A percentile compares a stretch with the other conserved stretches of the same genome.
Conservation (phyloP, 1,140 invertebrate species). For the Heliconius hewitsoni region DNA sequence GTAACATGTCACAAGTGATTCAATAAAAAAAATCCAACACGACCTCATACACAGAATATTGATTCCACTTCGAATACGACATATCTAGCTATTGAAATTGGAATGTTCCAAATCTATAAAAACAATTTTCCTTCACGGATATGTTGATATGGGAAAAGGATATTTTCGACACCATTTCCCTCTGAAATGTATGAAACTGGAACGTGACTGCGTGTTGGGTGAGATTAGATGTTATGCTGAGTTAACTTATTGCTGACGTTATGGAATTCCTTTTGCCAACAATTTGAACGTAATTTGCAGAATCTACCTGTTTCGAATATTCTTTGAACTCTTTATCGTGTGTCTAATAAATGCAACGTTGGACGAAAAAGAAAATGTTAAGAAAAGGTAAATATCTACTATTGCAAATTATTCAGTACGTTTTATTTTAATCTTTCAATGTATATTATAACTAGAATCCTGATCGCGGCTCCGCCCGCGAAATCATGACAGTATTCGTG, state of each 20-base stretch:
- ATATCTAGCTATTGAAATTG: constrained; percentile 62
- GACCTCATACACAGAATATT: constrained; percentile 45
- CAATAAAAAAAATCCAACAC: not conserved
- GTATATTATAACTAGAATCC: too few relatives aligned
- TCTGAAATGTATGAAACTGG: constrained; percentile 58
- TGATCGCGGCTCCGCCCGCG: too few relatives aligned
- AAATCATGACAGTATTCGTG: too few relatives aligned
- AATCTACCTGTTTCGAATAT: constrained; percentile 12
- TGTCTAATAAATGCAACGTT: constrained; percentile 15
- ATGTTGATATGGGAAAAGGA: constrained; percentile 63
- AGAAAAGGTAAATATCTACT: not conserved
- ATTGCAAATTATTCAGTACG: too few relatives aligned
- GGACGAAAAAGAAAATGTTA: not conserved
- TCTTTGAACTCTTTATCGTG: not conserved
- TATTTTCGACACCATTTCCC: constrained; percentile 63
- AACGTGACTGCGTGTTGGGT: constrained; percentile 60
- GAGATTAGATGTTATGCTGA: constrained; percentile 57
- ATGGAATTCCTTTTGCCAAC: constrained; percentile 42
- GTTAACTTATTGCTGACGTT: constrained; percentile 43
- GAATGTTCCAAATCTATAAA: constrained; percentile 73
- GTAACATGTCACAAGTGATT: not conserved
- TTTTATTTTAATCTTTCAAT: too few relatives aligned
- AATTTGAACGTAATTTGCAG: constrained; percentile 24
- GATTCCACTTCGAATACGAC: constrained; percentile 61
- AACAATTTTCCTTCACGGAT: constrained; percentile 67